A percentile compares a stretch with the other conserved stretches of the same genome.
Conservation (phyloP, 2,113 vertebrate genomes). For the Oceanites oceanicus region DNA sequence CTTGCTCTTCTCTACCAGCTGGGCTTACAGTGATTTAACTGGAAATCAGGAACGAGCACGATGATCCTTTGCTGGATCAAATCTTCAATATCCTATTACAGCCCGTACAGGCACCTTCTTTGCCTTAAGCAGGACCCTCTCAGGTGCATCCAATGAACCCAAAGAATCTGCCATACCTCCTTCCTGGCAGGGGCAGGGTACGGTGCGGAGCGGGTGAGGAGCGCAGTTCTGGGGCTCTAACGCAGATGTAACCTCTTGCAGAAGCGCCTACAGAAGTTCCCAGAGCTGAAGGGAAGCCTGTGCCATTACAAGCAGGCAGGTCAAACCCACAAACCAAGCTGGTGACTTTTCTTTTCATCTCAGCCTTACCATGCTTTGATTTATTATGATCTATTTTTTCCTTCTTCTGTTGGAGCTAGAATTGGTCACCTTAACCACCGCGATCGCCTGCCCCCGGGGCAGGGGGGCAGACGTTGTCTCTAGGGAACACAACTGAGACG, state of each 20-base stretch:
- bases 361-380: slow-evolving; percentile 43
- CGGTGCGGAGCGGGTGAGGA: neutral
- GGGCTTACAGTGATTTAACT: neutral
- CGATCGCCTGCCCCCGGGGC: neutral
- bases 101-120: neutral
- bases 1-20: neutral
- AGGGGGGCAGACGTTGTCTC: neutral
- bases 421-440: neutral
- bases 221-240: neutral
- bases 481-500: slow-evolving; percentile 33
- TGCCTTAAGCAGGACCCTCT: neutral
- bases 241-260: neutral
- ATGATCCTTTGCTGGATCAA: neutral
- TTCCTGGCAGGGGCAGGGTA: neutral
- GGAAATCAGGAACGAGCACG: neutral
- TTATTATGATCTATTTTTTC: slow-evolving; percentile 61
- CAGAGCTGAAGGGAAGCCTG: neutral
- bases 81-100: fast-evolving
- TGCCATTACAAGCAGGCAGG: neutral
- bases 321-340: neutral
- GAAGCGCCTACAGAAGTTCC: neutral
- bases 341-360: slow-evolving; percentile 48
- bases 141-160: neutral
- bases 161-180: neutral
- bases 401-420: slow-evolving; percentile 26